phyloP scores from a whole-genome alignment of 2,888 invertebrate genomes.

The Microchrysa polita region DNA sequence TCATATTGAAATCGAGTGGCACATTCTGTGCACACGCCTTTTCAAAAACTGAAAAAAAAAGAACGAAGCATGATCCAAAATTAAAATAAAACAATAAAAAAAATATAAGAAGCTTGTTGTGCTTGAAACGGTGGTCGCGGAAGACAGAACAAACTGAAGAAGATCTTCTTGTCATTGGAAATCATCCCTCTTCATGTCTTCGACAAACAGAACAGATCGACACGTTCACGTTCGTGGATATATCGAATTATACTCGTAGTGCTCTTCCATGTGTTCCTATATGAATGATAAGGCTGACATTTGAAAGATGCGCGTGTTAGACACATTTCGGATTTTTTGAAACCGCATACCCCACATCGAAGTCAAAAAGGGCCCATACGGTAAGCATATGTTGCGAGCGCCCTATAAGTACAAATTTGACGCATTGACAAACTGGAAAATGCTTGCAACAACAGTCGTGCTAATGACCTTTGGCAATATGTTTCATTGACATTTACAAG shows the following conservation, averaged over 20 bases:
- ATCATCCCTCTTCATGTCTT: neutral
- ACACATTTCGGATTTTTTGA: conserved; percentile 5
- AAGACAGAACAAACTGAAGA: conserved; percentile 38
- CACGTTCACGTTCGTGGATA: conserved; percentile 6
- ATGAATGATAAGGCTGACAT: conserved; percentile 34
- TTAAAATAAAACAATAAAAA: neutral
- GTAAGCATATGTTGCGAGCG: conserved; percentile 43
- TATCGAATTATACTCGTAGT: conserved; percentile 22
- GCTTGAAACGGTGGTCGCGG: conserved; percentile 25
- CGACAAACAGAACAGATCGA: neutral
- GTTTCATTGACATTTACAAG: conserved; percentile 35
- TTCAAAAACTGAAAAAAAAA: neutral
- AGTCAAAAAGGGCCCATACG: conserved; percentile 26
- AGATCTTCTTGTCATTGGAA: conserved; percentile 38
- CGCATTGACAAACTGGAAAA: conserved; percentile 20
- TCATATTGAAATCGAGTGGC: conserved; percentile 18
- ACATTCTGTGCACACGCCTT: conserved; percentile 10
- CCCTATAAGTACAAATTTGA: conserved; percentile 39
- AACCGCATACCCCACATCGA: conserved; percentile 24
- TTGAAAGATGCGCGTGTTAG: conserved; percentile 8
- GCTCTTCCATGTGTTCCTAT: neutral
- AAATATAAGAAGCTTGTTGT: conserved; percentile 33
- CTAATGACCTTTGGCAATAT: conserved; percentile 43
- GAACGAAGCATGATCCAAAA: neutral
- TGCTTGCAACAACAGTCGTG: conserved; percentile 27